A percentile compares a stretch with the other conserved stretches of the same genome.
These are phyloP conservation scores for Poeciliopsis turrubarensis DNA, from an alignment of 2,113 vertebrate genomes.

Conservation along the genomic window DNA sequence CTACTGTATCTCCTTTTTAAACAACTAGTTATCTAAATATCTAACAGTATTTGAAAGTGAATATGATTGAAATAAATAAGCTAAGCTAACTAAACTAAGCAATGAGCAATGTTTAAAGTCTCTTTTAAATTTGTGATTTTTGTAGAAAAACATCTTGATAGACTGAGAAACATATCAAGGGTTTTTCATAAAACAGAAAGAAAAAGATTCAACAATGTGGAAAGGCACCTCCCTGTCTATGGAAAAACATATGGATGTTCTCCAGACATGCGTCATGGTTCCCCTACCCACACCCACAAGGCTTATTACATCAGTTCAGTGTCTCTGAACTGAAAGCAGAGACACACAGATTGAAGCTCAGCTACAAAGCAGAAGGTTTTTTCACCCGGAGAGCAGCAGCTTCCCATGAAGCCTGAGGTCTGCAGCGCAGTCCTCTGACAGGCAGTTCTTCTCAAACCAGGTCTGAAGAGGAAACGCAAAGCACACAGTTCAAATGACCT, in stretches of 20 bases:
- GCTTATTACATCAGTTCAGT: slow-evolving; percentile 67
- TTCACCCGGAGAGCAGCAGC: slow-evolving; percentile 91
- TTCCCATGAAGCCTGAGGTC: slow-evolving; percentile 91
- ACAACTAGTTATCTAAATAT: too few relatives aligned
- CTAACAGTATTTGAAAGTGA: too few relatives aligned
- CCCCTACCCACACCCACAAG: slow-evolving; percentile 70
- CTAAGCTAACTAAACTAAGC: neutral
- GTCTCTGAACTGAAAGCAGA: slow-evolving; percentile 36
- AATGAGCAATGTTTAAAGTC: neutral
- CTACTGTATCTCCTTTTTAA: too few relatives aligned
- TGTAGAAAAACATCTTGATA: neutral
- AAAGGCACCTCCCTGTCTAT: slow-evolving; percentile 63
- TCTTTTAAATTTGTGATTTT: neutral
- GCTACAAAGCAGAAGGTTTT: slow-evolving; percentile 37
- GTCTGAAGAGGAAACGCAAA: slow-evolving; percentile 82
- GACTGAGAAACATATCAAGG: slow-evolving; percentile 8
- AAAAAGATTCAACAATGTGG: slow-evolving; percentile 38
- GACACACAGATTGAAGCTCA: slow-evolving; percentile 28
- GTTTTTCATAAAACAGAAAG: slow-evolving; percentile 15
- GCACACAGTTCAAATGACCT: slow-evolving; percentile 64
- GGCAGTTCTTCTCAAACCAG: slow-evolving; percentile 97
- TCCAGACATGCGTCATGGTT: slow-evolving; percentile 76
- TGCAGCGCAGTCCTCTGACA: slow-evolving; percentile 94
- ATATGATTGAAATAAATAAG: too few relatives aligned
- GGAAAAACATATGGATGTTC: slow-evolving; percentile 72